Evolutionary conservation across 2,888 invertebrate genomes (phyloP).

Genomic region (Aethes cnicana): DNA sequence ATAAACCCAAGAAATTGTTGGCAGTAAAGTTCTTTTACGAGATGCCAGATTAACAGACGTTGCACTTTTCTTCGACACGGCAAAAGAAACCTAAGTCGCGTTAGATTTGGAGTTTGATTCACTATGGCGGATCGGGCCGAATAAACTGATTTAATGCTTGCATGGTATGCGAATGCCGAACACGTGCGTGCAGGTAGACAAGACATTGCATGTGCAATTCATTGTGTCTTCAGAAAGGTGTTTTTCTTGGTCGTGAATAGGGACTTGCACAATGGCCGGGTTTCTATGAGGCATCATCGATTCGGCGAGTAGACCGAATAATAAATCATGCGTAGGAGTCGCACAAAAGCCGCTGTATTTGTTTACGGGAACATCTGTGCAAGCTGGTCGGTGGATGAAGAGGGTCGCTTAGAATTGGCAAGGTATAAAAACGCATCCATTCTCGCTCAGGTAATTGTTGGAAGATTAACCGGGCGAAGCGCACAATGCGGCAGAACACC

Average conservation of each 20-base stretch:
- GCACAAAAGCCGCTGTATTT: slow-evolving; percentile 63
- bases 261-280: slow-evolving; percentile 74
- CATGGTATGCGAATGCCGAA: slow-evolving; percentile 67
- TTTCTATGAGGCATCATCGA: slow-evolving; percentile 65
- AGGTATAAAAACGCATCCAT: slow-evolving; percentile 63
- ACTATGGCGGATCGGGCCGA: slow-evolving; percentile 44
- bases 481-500: slow-evolving; percentile 70
- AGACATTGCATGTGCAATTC: slow-evolving; percentile 67
- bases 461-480: slow-evolving; percentile 78
- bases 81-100: slow-evolving; percentile 50
- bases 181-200: slow-evolving; percentile 80
- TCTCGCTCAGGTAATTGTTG: slow-evolving; percentile 70
- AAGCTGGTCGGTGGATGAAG: slow-evolving; percentile 44
- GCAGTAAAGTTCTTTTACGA: slow-evolving; percentile 57
- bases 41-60: slow-evolving; percentile 51
- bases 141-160: slow-evolving; percentile 54
- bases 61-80: slow-evolving; percentile 37
- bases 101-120: slow-evolving; percentile 49
- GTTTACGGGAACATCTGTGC: slow-evolving; percentile 77
- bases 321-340: slow-evolving; percentile 77
- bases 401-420: slow-evolving; percentile 62
- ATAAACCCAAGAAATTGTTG: slow-evolving; percentile 56
- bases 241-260: slow-evolving; percentile 67
- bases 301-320: slow-evolving; percentile 56
- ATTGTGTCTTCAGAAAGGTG: slow-evolving; percentile 70